These are phyloP conservation scores for Myotis lucifugus DNA, from an alignment of 2,113 vertebrate genomes.

Conservation along the genomic window DNA sequence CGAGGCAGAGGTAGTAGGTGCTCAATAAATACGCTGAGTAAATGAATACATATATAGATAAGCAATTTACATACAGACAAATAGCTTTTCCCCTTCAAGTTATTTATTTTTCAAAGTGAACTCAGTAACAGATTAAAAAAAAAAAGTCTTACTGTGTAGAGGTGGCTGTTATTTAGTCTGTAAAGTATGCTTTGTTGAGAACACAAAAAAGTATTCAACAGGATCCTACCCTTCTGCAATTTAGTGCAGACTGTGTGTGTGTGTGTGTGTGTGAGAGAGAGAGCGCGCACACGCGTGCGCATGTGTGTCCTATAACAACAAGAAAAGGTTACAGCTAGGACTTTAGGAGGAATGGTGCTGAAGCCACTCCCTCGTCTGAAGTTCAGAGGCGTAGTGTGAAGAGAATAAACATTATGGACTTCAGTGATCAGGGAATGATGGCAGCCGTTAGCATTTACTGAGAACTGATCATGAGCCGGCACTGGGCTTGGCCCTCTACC, in stretches of 20 bases:
- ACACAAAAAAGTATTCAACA: not conserved
- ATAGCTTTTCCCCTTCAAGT: not conserved
- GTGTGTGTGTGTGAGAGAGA: not conserved
- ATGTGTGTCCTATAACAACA: not conserved
- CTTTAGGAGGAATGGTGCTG: not conserved
- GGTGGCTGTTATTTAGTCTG: not conserved
- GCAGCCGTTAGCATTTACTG: not conserved
- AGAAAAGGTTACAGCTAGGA: not conserved
- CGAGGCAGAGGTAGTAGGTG: not conserved
- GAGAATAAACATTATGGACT: not conserved
- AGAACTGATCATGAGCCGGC: too few relatives aligned
- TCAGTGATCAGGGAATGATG: not conserved
- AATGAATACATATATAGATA: not conserved
- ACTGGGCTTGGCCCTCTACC: too few relatives aligned
- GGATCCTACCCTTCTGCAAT: not conserved
- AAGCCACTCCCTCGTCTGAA: not conserved
- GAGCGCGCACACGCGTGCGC: too few relatives aligned
- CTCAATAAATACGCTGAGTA: not conserved
- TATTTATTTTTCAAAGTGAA: conserved; percentile 4
- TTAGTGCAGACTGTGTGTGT: not conserved
- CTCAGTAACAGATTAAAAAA: not conserved
- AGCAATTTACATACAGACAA: not conserved
- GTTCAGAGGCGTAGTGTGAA: not conserved
- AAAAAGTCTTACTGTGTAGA: not conserved
- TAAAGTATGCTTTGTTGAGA: not conserved